Percentiles rank a stretch among this genome's conserved stretches.
These are phyloP conservation scores for Holacanthella duospinosa DNA, from an alignment of 2,888 invertebrate species.

Conservation along the genomic window DNA sequence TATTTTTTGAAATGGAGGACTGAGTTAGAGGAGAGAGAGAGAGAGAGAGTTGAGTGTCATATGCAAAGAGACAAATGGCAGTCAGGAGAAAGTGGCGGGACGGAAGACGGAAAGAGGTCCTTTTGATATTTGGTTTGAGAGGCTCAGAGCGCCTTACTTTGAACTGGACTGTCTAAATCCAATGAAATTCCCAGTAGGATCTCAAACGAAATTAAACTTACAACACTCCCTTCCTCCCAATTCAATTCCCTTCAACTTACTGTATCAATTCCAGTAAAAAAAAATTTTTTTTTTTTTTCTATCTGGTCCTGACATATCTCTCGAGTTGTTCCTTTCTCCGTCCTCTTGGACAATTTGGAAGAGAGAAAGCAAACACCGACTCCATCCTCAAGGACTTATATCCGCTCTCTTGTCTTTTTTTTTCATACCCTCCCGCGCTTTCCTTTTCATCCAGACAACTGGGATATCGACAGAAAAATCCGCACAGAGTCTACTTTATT, in stretches of 20 bases:
- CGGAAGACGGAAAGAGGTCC: too few relatives aligned
- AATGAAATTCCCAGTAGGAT: conserved; percentile 5
- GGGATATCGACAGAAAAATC: too few relatives aligned
- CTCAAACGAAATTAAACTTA: conserved; percentile 1
- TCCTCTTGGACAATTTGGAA: not conserved
- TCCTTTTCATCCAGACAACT: too few relatives aligned
- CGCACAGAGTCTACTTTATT: too few relatives aligned
- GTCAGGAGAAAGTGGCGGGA: not conserved
- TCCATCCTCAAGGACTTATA: too few relatives aligned
- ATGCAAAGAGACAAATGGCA: not conserved
- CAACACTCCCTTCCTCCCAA: not conserved
- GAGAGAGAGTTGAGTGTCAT: not conserved
- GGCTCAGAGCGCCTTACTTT: not conserved
- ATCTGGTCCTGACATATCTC: not conserved
- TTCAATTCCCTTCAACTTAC: not conserved
- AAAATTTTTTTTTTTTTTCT: too few relatives aligned
- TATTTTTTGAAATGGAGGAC: not conserved
- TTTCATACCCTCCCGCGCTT: too few relatives aligned
- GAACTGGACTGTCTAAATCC: not conserved
- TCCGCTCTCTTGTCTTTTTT: too few relatives aligned
- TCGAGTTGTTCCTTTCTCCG: not conserved
- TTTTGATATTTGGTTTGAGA: not conserved
- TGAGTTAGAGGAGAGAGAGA: not conserved
- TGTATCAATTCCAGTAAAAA: conserved; percentile 1
- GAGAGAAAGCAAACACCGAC: not conserved